Evolutionary conservation across 2,888 invertebrate species (phyloP), one percentile per base, ranked within the genome.

Genomic region (Catotricha subobsoleta): DNA sequence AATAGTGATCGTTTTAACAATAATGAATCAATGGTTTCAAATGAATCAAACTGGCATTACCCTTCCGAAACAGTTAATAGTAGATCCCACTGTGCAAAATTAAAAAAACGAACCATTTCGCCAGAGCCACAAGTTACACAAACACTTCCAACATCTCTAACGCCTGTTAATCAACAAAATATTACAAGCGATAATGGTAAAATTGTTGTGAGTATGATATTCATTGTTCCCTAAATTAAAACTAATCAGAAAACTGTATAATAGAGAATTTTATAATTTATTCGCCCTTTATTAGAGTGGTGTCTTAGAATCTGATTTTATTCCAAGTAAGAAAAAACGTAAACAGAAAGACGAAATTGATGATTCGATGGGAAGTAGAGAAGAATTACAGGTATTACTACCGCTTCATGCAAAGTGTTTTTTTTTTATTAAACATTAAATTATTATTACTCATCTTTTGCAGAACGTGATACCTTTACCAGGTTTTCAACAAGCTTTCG

Each of bases 401-500:
- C n/a, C n/a, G n/a, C n/a, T n/a, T n/a, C n/a, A n/a, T n/a, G n/a
- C n/a, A n/a, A n/a, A n/a, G n/a, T n/a, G n/a, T n/a, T n/a, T n/a
- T n/a, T n/a, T n/a, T n/a, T n/a, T n/a, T n/a, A n/a, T n/a, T n/a
- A n/a, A n/a, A n/a, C n/a, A n/a, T n/a, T n/a, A n/a, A n/a, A n/a
- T n/a, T n/a, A n/a, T n/a, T n/a, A n/a, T n/a, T n/a, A n/a, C n/a
- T n/a, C n/a, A n/a, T n/a, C n/a, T n/a, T n/a, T n/a, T n/a, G n/a
- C n/a, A n/a, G n/a, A n/a, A n/a, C 36, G 54, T 59, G 8, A 59
- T 57, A 42, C 79, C 81, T 6, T 58, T 83, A 44, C 82, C 82
- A 6, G 82, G 81, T 35, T 84, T 84, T 55, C 81, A 82, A 56
- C 83, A 83, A 62, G 82, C 84, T 1, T 84, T 84, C 56, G 84